A percentile compares a stretch with the other conserved stretches of the same genome.
Conservation (phyloP, 2,113 vertebrate genomes). For the Gasterosteus aculeatus region DNA sequence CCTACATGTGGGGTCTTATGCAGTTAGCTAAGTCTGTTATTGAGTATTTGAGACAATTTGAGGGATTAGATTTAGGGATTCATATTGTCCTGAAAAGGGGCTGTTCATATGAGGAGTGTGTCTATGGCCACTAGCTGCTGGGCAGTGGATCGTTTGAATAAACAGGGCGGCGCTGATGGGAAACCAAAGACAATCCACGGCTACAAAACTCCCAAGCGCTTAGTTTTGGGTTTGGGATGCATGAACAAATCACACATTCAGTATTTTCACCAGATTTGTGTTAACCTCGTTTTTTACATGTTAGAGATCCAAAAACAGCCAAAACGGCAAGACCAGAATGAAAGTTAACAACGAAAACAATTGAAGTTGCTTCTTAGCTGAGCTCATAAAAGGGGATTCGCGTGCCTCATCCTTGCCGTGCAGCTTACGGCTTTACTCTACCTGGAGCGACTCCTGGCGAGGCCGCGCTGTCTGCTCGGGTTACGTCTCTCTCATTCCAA, state of each 20-base stretch:
- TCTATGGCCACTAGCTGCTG: background rate
- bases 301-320: background rate
- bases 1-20: background rate
- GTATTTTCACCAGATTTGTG: background rate
- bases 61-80: background rate
- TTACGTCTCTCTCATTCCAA: background rate
- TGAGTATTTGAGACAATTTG: background rate
- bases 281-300: background rate
- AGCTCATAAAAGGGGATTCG: background rate
- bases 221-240: background rate
- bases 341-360: background rate
- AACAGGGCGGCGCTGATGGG: background rate
- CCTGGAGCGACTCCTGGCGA: conserved; percentile 20
- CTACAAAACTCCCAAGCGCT: too few species aligned
- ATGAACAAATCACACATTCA: background rate
- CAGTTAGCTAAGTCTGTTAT: background rate
- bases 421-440: background rate
- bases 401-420: background rate
- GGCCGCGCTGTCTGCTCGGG: background rate
- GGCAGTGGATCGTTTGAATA: background rate
- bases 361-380: background rate
- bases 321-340: background rate
- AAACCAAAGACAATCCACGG: background rate
- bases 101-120: background rate
- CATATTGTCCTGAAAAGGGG: background rate